phyloP scores from a whole-genome alignment of 1,140 invertebrate species.

The Lamellibrachia luymesi region DNA sequence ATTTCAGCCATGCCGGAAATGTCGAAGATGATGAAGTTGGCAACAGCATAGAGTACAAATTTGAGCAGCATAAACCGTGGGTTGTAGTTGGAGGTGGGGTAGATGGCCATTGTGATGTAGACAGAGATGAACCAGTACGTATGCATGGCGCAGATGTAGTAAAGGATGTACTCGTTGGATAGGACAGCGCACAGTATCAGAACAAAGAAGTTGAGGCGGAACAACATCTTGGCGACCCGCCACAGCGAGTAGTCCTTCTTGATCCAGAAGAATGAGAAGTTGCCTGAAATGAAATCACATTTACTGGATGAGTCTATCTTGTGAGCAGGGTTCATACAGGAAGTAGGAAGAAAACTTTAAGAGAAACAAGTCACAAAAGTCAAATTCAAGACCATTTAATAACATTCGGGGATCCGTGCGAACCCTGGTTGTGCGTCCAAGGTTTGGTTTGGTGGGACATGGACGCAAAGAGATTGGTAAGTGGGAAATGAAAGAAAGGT shows the following conservation, averaged over 20 bases:
- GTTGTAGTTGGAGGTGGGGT: slow-evolving; percentile 38
- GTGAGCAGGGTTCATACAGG: too few species aligned
- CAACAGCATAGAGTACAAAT: slow-evolving; percentile 34
- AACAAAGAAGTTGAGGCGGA: slow-evolving; percentile 46
- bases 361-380: too few species aligned
- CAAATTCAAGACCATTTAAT: too few species aligned
- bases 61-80: slow-evolving; percentile 37
- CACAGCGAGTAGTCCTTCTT: slow-evolving; percentile 40
- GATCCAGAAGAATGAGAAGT: slow-evolving; percentile 49
- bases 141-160: slow-evolving; percentile 51
- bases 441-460: too few species aligned
- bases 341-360: too few species aligned
- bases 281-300: slow-evolving; percentile 32
- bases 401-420: too few species aligned
- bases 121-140: slow-evolving; percentile 48
- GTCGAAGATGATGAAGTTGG: slow-evolving; percentile 43
- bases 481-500: too few species aligned
- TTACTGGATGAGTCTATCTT: too few species aligned
- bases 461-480: too few species aligned
- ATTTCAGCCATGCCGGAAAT: slow-evolving; percentile 30
- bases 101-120: slow-evolving; percentile 40
- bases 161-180: slow-evolving; percentile 44
- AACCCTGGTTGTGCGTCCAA: too few species aligned
- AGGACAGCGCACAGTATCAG: slow-evolving; percentile 35
- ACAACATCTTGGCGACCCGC: slow-evolving; percentile 45